Base-by-base conservation (phyloP, 2,797 vertebrate genomes). In the Poecile montanus region DNA sequence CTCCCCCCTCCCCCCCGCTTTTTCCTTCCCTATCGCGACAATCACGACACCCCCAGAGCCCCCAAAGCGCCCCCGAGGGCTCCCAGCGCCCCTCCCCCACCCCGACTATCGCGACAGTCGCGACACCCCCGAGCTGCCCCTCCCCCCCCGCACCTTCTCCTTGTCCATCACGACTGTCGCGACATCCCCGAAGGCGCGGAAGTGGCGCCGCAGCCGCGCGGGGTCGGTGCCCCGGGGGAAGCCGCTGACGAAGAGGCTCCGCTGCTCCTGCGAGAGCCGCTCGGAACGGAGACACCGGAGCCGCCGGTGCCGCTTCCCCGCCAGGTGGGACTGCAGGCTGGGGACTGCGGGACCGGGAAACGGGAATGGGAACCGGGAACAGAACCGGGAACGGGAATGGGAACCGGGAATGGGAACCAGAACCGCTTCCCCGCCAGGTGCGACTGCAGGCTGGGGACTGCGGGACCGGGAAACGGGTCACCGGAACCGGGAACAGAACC, bases 141-240 rank as follows among this genome's bases (percentile, higher is more conserved):
- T 23, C 18, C 20, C n/a, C 12, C 23, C 20, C 40, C 20, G 2
- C 40, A 99, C 99, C 98, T 98, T 98, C 84, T 99, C 98, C 96
- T 99, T 99, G 84, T 99, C 99, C 98, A 99, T 98, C 94, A 99
- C 98, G 11, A 99, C 97, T 17, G 98, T 98, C 25, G 96, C 62
- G 60, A 99, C 98, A 0, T 97, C 78, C 11, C 99, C 99, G 71
- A 98, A 99, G 79, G 97, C 87, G 87, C 98, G 82, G 87, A 99
- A 99, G 90, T 99, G 98, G 21, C 98, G 97, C 0, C 91, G 83
- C 13, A 99, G 86, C 63, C 98, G 98, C 2, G 92, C 68, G 58
- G 97, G 98, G 29, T 98, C 98, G 5, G 98, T 97, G 48, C 98
- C 96, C 4, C 98, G 97, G 26, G 97, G 97, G 95, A 99, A 98